Conservation (phyloP, 2,888 invertebrate species). For the Zonitis immaculata region DNA sequence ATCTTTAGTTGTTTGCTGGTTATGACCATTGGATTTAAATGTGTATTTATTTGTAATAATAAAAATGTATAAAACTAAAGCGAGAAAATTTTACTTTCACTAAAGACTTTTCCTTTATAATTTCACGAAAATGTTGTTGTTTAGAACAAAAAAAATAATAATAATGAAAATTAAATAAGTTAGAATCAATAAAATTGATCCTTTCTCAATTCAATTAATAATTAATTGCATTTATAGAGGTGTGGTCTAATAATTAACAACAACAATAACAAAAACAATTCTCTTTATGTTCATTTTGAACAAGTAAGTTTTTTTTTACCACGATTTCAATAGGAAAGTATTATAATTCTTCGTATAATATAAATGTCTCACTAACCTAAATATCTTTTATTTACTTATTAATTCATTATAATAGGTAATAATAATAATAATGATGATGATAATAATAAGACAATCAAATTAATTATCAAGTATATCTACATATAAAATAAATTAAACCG, state of each 20-base stretch:
- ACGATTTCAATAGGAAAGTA: not conserved
- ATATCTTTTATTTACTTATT: conserved; percentile 11
- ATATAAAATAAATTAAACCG: conserved; percentile 10
- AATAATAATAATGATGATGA: conserved; percentile 5
- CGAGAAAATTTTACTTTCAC: not conserved
- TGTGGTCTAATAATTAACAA: too few relatives aligned
- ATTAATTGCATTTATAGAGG: too few relatives aligned
- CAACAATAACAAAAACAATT: too few relatives aligned
- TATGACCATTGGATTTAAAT: not conserved
- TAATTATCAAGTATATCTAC: not conserved
- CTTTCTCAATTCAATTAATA: too few relatives aligned
- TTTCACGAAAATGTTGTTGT: not conserved
- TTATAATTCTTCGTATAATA: not conserved
- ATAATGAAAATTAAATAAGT: too few relatives aligned
- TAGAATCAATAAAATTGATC: too few relatives aligned
- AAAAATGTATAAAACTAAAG: not conserved
- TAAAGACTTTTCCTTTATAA: not conserved
- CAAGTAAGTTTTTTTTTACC: not conserved
- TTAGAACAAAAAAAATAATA: too few relatives aligned
- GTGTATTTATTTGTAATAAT: not conserved
- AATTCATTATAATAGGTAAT: conserved; percentile 1
- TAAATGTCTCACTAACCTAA: conserved; percentile 11
- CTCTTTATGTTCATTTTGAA: too few relatives aligned
- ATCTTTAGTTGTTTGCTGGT: not conserved
- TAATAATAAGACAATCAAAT: not conserved